Conservation (phyloP, 2,797 vertebrate species). For the Synanceia verrucosa region DNA sequence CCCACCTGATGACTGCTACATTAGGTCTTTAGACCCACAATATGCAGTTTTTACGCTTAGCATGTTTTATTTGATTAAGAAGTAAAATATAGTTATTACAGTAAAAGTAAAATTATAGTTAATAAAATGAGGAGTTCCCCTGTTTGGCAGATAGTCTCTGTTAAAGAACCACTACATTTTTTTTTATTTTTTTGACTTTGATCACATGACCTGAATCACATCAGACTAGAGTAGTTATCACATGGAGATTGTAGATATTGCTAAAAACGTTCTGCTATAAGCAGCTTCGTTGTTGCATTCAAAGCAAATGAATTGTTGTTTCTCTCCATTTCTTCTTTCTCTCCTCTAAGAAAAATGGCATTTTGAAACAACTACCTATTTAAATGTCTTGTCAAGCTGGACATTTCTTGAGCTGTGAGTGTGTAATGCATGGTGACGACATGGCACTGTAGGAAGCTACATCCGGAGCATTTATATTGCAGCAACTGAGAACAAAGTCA, state of each 20-base stretch:
- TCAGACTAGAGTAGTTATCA: no score
- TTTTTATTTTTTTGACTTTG: neutral
- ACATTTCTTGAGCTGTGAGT: constrained; percentile 16
- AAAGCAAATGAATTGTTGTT: neutral
- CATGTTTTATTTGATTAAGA: neutral
- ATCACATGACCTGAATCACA: no score
- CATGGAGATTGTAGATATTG: neutral
- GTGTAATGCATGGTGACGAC: constrained; percentile 49
- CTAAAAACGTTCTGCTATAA: neutral
- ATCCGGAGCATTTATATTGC: neutral
- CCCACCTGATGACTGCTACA: neutral
- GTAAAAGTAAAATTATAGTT: neutral
- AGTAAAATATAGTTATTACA: no score
- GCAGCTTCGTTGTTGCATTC: neutral
- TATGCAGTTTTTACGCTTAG: neutral
- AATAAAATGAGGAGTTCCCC: neutral
- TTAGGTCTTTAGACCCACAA: neutral
- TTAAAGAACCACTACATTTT: neutral
- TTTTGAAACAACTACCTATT: neutral
- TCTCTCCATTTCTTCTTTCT: neutral
- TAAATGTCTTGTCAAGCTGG: constrained; percentile 9
- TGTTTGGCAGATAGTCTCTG: neutral
- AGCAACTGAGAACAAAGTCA: neutral
- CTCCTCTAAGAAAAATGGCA: neutral
- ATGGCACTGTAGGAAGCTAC: constrained; percentile 73